These are phyloP conservation scores for Cranoglanis bouderius DNA, from an alignment of 2,113 vertebrate genomes.

Conservation along the genomic window DNA sequence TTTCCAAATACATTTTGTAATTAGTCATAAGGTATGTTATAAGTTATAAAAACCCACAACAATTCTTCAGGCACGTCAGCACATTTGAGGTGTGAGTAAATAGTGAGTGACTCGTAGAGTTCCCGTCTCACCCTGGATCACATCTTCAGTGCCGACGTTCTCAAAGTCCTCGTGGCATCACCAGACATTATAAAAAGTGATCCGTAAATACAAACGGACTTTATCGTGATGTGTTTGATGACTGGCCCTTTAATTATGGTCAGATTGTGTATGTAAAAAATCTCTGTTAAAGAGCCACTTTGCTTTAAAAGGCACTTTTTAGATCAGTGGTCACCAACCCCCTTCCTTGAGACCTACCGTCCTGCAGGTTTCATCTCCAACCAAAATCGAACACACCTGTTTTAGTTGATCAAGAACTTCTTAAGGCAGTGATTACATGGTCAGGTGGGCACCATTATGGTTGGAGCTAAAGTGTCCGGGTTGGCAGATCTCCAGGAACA, in stretches of 20 bases:
- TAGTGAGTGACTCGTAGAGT: neutral
- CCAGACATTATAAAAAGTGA: too few species aligned
- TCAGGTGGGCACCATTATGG: too few species aligned
- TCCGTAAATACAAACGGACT: neutral
- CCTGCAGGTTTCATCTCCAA: too few species aligned
- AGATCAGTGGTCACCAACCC: too few species aligned
- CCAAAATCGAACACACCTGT: too few species aligned
- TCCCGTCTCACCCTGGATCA: neutral
- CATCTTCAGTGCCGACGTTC: neutral
- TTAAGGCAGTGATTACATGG: too few species aligned
- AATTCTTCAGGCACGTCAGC: neutral
- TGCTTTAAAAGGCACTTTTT: neutral
- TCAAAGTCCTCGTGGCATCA: neutral
- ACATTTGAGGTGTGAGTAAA: neutral
- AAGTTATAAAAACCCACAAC: too few species aligned
- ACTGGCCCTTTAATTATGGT: neutral
- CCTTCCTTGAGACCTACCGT: too few species aligned
- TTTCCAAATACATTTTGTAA: slow-evolving; percentile 16
- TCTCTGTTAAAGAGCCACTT: neutral
- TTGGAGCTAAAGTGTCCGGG: too few species aligned
- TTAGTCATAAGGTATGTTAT: neutral
- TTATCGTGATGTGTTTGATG: neutral
- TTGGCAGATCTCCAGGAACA: too few species aligned
- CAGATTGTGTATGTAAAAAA: neutral
- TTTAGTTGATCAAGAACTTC: too few species aligned